Conservation (phyloP, 2,797 vertebrate genomes). For the Acrossocheilus fasciatus region DNA sequence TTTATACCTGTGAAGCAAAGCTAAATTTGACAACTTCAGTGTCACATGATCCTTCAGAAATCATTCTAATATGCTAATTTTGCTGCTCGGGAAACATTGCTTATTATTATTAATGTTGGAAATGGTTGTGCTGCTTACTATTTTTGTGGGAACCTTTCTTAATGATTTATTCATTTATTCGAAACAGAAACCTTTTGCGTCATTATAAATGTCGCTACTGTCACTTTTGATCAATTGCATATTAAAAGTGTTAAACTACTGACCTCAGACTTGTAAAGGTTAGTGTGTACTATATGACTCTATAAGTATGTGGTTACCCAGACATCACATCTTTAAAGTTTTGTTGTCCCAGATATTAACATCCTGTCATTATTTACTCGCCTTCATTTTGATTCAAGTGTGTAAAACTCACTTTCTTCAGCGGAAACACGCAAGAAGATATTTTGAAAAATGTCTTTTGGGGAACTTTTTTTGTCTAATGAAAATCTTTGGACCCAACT, state of each 20-base stretch:
- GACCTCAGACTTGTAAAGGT: not conserved
- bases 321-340: not conserved
- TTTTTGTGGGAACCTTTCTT: not conserved
- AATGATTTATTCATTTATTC: too few relatives aligned
- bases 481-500: not conserved
- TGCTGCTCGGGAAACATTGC: not conserved
- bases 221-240: not conserved
- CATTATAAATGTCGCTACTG: not conserved
- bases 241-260: not conserved
- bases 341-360: not conserved
- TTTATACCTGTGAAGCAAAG: not conserved
- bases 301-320: not conserved
- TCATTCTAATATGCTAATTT: too few relatives aligned
- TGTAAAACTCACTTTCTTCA: not conserved
- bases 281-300: not conserved
- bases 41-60: not conserved
- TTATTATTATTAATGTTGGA: not conserved
- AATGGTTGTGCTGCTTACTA: not conserved
- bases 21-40: not conserved
- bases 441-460: not conserved
- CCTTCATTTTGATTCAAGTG: not conserved
- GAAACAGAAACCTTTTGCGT: not conserved
- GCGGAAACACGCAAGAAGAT: not conserved
- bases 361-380: not conserved
- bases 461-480: not conserved